Base-by-base conservation (phyloP, 2,888 invertebrate species). In the Zootermopsis nevadensis region DNA sequence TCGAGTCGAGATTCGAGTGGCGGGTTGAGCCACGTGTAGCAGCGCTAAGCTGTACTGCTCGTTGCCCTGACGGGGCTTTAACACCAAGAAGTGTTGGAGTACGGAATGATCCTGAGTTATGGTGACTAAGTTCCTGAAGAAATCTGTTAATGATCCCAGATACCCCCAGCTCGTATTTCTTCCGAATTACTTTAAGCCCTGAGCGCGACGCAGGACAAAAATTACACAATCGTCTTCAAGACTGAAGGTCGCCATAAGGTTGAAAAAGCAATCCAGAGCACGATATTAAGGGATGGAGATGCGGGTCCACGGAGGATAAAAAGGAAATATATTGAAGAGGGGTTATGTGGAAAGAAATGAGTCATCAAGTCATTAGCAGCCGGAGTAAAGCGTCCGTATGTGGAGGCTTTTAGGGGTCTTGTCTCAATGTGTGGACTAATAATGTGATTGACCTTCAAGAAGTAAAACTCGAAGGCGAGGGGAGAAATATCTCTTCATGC, bases 321-420 rank as follows among this genome's bases (percentile, higher is more conserved):
- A 69, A 30, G 69, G 69, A 33, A 69, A 69, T 33, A 33, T 69
- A 69, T 33, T 69, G 69, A 69, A 69, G 27, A 33, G n/a, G 33
- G 33, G 33, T 69, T 69, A 6, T 69, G 19, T 33, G 33, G 69
- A 15, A 22, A 69, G 69, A 69, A 69, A 69, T 69, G 69, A 69
- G 33, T 69, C 69, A 69, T 33, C 69, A 69, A 33, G 69, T 33
- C 69, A 69, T 69, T 69, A 69, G 33, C 33, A 30, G 22, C 69
- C 6, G 6, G 7, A 60, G 27, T 6, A 27, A 27, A 60, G n/a
- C 8, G 60, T 60, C 60, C 60, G n/a, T n/a, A 60, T 60, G 60
- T 60, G 12, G 12, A n/a, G 60, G n/a, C 7, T 60, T 60, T n/a
- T n/a, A 4, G 60, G 48, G 24, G n/a, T n/a, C 60, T n/a, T 27